Evolutionary conservation across 2,888 invertebrate genomes (phyloP), one percentile per base, ranked within the genome.

Genomic region (Lissonota sp.): DNA sequence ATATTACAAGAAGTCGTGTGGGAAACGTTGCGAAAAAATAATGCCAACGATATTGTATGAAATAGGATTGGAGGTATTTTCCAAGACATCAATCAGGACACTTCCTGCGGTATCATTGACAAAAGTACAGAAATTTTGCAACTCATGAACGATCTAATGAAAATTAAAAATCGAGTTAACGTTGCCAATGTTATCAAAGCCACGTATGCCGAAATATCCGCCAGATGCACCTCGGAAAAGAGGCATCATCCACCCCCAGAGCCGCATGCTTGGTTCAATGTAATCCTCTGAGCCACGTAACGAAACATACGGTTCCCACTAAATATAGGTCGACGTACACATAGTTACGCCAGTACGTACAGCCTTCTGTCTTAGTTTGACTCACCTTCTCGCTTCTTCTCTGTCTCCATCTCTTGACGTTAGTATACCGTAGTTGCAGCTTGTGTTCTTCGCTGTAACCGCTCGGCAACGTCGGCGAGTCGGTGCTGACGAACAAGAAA

Each of bases 401-500:
- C 16, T 16, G 7, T n/a, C 46, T 6, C 46, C 8, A 8, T n/a
- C 46, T n/a, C 46, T 6, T 46, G 46, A n/a, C 26, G 26, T 26
- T 26, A 26, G 12, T 49, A 49, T 49, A 49, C 49, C 49, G 49
- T 26, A 49, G 49, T n/a, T 10, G 49, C 49, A n/a, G 14, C 46
- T 26, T 3, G 26, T 62, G 60, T 62, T 37, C 6, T 44, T 40
- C 40, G 6, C n/a, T 10, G 46, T 60, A 66, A 39, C 69, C 57
- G 37, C 64, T 51, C 51, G 12, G 40, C 57, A 14, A 63, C 14
- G 51, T 66, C 40, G 64, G 64, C 60, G 51, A 64, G 58, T 66
- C 66, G 14, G 26, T 26, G 26, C 66, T 60, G 7, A 63, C 55
- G 42, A 70, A 57, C 58, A 78, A 71, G 64, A 71, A 71, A 71